Base-by-base conservation (phyloP, 2,797 vertebrate species). In the Melanotaenia maccullochi region DNA sequence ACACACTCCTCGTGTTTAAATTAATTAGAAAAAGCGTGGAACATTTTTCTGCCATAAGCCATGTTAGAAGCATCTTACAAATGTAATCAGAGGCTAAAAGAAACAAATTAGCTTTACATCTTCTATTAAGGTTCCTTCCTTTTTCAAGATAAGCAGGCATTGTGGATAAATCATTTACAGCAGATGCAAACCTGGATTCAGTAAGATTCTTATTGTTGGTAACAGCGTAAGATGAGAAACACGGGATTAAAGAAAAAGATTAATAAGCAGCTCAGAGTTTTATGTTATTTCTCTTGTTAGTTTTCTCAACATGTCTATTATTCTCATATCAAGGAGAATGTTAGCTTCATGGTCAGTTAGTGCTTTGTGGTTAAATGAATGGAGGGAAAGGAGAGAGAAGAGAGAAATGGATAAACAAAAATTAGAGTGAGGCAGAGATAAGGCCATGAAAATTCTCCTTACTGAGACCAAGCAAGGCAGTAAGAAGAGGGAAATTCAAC, bases 311-410 rank as follows among this genome's bases (percentile, higher is more conserved):
- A 75, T 60, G 38, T 68, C 73, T 75, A 56, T 75, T 75, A 65
- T 79, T 76, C 18, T 78, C 36, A 63, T 76, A 83, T 87, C 63
- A 82, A 85, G 80, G 83, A 77, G 65, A 82, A 66, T 68, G 59
- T 65, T 63, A 62, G 75, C 44, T 85, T 71, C 61, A 80, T 77
- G 74, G 36, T 12, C 36, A 65, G 38, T 59, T 76, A 35, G 55
- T 68, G 55, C 60, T 40, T 32, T 51, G 5, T 57, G 68, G 73
- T 60, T 52, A 71, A 77, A 68, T 77, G 52, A 71, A 70, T 81
- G 59, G 51, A 16, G 54, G 44, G 9, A 13, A 38, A 52, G 3
- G 5, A 4, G 0, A 52, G 28, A 65, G 11, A n/a, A 54, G 42
- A 65, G 12, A n/a, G 6, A 55, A 61, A 22, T 60, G 3, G 0